Conservation (phyloP, 2,797 vertebrate species). For the Enteromius afrohamiltoni region DNA sequence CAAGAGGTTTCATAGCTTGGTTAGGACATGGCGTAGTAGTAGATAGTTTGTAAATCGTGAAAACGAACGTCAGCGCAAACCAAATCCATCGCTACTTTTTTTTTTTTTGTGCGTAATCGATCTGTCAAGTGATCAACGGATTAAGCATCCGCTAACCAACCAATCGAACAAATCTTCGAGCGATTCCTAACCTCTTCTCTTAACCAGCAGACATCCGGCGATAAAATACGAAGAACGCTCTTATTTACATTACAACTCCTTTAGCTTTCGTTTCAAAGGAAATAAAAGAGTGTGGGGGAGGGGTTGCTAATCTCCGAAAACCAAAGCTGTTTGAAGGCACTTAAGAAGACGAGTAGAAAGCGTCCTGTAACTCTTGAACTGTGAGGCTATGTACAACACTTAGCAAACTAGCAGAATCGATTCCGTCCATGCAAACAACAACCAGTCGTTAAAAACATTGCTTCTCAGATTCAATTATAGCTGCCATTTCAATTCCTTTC, state of each 20-base stretch:
- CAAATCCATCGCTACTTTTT: background rate
- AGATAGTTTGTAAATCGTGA: background rate
- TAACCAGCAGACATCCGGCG: background rate
- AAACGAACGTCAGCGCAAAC: background rate
- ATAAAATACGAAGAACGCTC: background rate
- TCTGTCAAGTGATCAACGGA: background rate
- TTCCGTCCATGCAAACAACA: constrained; percentile 38
- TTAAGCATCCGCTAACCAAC: background rate
- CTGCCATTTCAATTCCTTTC: constrained; percentile 54
- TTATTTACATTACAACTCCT: constrained; percentile 10
- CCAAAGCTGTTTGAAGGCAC: constrained; percentile 38
- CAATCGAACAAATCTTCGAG: background rate
- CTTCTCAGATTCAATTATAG: constrained; percentile 53
- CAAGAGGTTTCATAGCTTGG: background rate
- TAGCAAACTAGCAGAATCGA: constrained; percentile 28
- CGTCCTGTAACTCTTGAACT: constrained; percentile 40
- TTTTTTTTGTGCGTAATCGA: constrained; percentile 25
- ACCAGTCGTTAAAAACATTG: constrained; percentile 35
- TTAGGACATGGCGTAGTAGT: background rate
- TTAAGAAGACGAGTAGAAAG: background rate
- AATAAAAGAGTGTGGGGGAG: background rate
- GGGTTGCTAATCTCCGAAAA: background rate
- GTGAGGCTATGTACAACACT: constrained; percentile 51
- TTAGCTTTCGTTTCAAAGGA: constrained; percentile 13
- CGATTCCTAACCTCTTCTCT: background rate